phyloP scores from a whole-genome alignment of 2,113 vertebrate species.

The Holacanthus passer region DNA sequence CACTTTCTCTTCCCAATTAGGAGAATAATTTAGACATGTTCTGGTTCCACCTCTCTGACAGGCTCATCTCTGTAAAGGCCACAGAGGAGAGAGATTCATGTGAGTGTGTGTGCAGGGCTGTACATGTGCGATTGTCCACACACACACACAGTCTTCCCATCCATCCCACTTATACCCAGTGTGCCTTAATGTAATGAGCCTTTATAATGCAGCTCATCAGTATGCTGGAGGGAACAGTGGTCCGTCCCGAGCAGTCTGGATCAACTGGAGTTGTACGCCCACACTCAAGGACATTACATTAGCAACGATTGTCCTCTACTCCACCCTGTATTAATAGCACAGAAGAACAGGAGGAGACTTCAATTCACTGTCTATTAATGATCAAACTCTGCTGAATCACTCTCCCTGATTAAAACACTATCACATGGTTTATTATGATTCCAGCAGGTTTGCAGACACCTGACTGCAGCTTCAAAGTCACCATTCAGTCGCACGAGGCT shows the following conservation, averaged over 20 bases:
- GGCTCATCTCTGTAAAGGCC: constrained; percentile 25
- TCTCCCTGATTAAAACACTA: too few species aligned
- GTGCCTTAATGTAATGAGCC: constrained; percentile 59
- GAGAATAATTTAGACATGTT: constrained; percentile 13
- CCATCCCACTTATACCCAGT: not conserved
- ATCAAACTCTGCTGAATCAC: not conserved
- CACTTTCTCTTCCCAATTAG: constrained; percentile 27
- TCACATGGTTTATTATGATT: not conserved
- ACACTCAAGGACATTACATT: constrained; percentile 65
- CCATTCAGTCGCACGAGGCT: not conserved
- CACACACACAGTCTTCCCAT: constrained; percentile 1
- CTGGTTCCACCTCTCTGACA: constrained; percentile 25
- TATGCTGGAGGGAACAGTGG: constrained; percentile 49
- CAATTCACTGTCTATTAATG: not conserved
- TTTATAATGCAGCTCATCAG: constrained; percentile 62
- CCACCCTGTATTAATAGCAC: constrained; percentile 25
- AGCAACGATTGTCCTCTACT: constrained; percentile 65
- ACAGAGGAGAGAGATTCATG: not conserved
- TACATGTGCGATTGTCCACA: not conserved
- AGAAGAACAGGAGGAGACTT: not conserved
- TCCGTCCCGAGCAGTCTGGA: constrained; percentile 29
- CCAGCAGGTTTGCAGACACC: not conserved
- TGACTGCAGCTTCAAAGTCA: constrained; percentile 1
- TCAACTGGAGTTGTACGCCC: constrained; percentile 36
- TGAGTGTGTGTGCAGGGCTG: not conserved